Evolutionary conservation across 2,888 invertebrate genomes (phyloP).

Genomic region (Nephrotoma flavescens): DNA sequence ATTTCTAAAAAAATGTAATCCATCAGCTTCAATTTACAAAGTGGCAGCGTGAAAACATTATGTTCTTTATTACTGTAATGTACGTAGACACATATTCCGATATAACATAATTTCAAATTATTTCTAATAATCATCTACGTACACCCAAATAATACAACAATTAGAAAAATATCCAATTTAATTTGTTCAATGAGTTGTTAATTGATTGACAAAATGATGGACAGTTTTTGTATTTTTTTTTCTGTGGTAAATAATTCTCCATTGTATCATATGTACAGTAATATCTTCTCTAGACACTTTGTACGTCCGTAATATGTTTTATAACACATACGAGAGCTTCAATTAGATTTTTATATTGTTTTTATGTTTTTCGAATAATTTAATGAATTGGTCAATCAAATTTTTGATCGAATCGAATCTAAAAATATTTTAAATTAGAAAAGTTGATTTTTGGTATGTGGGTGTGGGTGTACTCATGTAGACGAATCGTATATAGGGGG

Average conservation of each 20-base stretch:
- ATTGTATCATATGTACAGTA: too few species aligned
- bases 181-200: background rate
- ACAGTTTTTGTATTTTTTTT: background rate
- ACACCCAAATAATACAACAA: background rate
- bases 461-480: background rate
- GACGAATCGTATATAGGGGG: background rate
- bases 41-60: background rate
- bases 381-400: background rate
- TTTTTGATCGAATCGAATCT: background rate
- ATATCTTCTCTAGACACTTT: too few species aligned
- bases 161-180: background rate
- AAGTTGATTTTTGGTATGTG: background rate
- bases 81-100: background rate
- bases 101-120: background rate
- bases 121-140: background rate
- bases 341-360: background rate
- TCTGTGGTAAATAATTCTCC: background rate
- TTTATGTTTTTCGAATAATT: background rate
- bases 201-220: background rate
- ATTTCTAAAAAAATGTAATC: background rate
- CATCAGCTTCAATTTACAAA: background rate
- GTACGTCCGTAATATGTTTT: too few species aligned
- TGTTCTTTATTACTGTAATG: background rate
- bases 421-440: background rate
- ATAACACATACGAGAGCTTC: background rate